These are phyloP conservation scores for Syndactyla subalaris DNA, from an alignment of 2,797 vertebrate species.

Conservation along the genomic window DNA sequence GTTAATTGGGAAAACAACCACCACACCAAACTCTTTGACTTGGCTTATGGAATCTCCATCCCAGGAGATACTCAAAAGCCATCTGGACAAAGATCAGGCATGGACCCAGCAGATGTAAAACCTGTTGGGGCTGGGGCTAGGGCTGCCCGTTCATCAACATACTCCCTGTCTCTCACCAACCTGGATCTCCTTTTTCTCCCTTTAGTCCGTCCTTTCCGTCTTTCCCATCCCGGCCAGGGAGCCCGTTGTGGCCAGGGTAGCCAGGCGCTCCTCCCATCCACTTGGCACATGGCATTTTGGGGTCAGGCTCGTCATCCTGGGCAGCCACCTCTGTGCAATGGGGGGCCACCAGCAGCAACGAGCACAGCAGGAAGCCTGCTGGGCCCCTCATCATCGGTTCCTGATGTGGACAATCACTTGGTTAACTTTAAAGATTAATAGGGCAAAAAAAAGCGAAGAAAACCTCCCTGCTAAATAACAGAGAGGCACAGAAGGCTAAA, in stretches of 20 bases:
- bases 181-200: constrained; percentile 83
- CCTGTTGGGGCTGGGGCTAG: background rate
- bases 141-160: accelerated
- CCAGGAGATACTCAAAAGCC: background rate
- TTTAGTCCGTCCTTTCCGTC: constrained; percentile 79
- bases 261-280: constrained; percentile 85
- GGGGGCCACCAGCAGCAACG: constrained; percentile 28
- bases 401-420: background rate
- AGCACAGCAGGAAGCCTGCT: constrained; percentile 36
- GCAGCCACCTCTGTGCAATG: background rate
- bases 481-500: background rate
- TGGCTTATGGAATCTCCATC: background rate
- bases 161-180: constrained; percentile 55
- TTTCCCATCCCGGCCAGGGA: constrained; percentile 80
- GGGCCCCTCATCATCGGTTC: constrained; percentile 47
- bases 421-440: background rate
- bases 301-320: constrained; percentile 8
- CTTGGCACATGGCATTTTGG: constrained; percentile 73
- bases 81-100: background rate
- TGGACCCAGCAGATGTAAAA: background rate
- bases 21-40: background rate
- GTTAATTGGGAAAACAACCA: background rate
- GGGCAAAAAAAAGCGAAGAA: background rate
- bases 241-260: constrained; percentile 82
- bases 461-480: accelerated